Evolutionary conservation across 2,113 vertebrate species (phyloP), one percentile per base, ranked within the genome.

Genomic region (Oplegnathus fasciatus): DNA sequence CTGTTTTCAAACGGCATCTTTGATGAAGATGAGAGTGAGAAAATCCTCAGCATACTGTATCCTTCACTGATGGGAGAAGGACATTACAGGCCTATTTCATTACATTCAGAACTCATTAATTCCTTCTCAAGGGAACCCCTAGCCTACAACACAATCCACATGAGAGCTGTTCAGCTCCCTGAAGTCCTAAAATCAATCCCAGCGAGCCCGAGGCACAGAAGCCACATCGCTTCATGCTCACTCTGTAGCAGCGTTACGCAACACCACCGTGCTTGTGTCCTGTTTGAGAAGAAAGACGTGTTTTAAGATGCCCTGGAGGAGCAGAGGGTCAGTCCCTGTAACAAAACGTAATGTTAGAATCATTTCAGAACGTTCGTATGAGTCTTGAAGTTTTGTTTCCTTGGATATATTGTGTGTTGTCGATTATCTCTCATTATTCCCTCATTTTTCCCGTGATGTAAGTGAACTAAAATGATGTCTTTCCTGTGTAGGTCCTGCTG

Each of bases 401-500:
- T 54, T 9, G 6, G 52, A 48, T 32, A 18, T 24, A 6, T 28
- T 74, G 17, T 32, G 0, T 11, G 24, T 20, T 73, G 13, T 14
- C 1, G 11, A 10, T 42, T 15, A 10, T 28, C 40, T 26, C 46
- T 18, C 46, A 18, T 48, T 48, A 30, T 54, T 46, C 13, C 2
- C 52, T 57, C 58, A 9, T 30, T 32, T 8, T 2, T 62, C 4
- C 60, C 18, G 10, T 34, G 30, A 32, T 60, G 18, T 15, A 28
- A 30, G 6, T 30, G 26, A 58, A 14, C 24, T 34, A 13, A 54
- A 65, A 10, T 17, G 0, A 6, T 74, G 48, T 83, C 2, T 6
- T 14, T 40, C 14, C 2, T 79, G 1, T 70, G 6, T 22, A 95
- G 94, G 94, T 95, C 88, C 96, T 99, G 86, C 95, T 99, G 91